A percentile compares a stretch with the other conserved stretches of the same genome.
Evolutionary conservation across 2,797 vertebrate species (phyloP).

Genomic region (Falco rusticolus): DNA sequence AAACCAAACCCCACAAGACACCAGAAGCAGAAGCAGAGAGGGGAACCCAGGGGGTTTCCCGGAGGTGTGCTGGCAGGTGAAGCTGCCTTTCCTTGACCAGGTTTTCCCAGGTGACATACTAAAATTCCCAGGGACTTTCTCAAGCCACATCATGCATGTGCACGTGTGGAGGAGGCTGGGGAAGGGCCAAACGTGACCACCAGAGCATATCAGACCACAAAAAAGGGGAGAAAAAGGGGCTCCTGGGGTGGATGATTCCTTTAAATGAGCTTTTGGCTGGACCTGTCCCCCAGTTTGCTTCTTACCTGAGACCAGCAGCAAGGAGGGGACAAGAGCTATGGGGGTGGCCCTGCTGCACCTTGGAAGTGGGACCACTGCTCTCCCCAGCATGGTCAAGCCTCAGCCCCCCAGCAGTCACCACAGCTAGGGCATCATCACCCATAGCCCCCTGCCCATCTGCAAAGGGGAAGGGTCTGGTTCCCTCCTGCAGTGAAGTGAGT

Average conservation of each 20-base stretch:
- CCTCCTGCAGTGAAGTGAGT: background rate
- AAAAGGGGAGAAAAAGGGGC: background rate
- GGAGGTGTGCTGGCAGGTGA: background rate
- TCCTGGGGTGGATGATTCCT: background rate
- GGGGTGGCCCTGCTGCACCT: background rate
- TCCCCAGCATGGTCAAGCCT: background rate
- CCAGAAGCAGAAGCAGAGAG: background rate
- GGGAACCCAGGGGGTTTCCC: background rate
- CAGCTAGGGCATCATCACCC: background rate
- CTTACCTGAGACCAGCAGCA: background rate
- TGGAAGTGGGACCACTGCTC: background rate
- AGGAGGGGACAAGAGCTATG: background rate
- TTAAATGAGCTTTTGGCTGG: background rate
- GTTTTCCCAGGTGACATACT: background rate
- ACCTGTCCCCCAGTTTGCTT: background rate
- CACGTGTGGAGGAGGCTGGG: background rate
- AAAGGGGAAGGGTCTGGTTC: background rate
- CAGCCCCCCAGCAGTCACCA: accelerated
- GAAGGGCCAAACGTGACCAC: background rate
- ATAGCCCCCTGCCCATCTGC: background rate
- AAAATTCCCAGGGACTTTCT: background rate
- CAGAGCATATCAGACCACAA: background rate
- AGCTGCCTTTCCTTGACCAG: background rate
- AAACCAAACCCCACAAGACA: background rate
- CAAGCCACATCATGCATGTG: accelerated